Conservation (phyloP, 2,888 invertebrate species). For the Oasisia sp. region DNA sequence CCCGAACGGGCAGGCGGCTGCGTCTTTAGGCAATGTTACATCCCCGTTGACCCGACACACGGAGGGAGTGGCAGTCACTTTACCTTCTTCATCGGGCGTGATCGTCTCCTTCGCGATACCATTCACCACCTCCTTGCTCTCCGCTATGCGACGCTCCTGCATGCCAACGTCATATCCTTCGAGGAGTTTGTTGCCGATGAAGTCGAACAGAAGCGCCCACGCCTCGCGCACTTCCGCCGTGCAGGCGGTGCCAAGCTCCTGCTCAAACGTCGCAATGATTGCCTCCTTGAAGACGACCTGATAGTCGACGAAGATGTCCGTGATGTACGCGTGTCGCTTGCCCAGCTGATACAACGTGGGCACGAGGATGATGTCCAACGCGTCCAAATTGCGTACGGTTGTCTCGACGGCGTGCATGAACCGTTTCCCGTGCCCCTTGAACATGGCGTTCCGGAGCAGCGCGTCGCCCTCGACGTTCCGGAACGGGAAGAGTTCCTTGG, state of each 20-base stretch:
- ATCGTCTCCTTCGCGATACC: not conserved
- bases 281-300: slow-evolving; percentile 31
- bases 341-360: slow-evolving; percentile 34
- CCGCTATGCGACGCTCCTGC: slow-evolving; percentile 13
- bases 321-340: slow-evolving; percentile 27
- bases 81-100: not conserved
- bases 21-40: not conserved
- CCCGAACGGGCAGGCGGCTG: not conserved
- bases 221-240: slow-evolving; percentile 25
- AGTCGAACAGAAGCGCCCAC: slow-evolving; percentile 31
- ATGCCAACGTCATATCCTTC: slow-evolving; percentile 33
- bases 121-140: not conserved
- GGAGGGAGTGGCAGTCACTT: not conserved
- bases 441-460: slow-evolving; percentile 29
- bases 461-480: slow-evolving; percentile 19
- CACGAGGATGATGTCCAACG: slow-evolving; percentile 34
- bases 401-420: slow-evolving; percentile 39
- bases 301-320: slow-evolving; percentile 29
- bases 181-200: slow-evolving; percentile 34
- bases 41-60: not conserved
- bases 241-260: slow-evolving; percentile 33
- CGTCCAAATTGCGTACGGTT: slow-evolving; percentile 31
- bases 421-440: slow-evolving; percentile 34
- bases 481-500: slow-evolving; percentile 35
- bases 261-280: slow-evolving; percentile 27